These are phyloP conservation scores for Chaetorhynchus papuensis DNA, from an alignment of 2,113 vertebrate genomes.

Conservation along the genomic window DNA sequence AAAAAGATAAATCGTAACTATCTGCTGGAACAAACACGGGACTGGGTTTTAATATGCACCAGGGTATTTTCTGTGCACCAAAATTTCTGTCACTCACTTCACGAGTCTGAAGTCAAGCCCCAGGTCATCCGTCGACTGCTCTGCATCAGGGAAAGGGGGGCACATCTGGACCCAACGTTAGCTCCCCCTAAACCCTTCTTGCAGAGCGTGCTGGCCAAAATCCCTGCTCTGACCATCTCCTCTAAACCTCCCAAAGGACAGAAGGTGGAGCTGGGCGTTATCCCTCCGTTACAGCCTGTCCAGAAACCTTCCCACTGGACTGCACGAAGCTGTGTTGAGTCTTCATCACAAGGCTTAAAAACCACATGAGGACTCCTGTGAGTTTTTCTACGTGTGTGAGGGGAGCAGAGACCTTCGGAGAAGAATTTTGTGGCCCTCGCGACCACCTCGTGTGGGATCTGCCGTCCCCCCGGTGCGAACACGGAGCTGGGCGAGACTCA, in stretches of 20 bases:
- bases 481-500: neutral
- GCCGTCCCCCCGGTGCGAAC: neutral
- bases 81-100: neutral
- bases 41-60: neutral
- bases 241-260: neutral
- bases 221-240: neutral
- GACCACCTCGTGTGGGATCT: neutral
- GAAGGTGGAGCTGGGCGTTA: neutral
- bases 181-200: neutral
- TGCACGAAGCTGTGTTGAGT: neutral
- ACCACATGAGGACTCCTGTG: accelerated
- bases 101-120: neutral
- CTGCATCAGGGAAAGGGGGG: neutral
- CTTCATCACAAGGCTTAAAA: neutral
- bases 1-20: neutral
- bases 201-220: neutral
- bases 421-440: neutral
- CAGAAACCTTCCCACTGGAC: neutral
- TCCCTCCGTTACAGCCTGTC: neutral
- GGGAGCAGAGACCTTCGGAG: neutral
- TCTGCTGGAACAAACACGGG: neutral
- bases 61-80: neutral
- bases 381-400: neutral
- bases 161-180: neutral
- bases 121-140: neutral